Percentiles rank a stretch among this genome's conserved stretches.
Evolutionary conservation across 2,888 invertebrate genomes (phyloP).

Genomic region (Acanthosepion lycidas): DNA sequence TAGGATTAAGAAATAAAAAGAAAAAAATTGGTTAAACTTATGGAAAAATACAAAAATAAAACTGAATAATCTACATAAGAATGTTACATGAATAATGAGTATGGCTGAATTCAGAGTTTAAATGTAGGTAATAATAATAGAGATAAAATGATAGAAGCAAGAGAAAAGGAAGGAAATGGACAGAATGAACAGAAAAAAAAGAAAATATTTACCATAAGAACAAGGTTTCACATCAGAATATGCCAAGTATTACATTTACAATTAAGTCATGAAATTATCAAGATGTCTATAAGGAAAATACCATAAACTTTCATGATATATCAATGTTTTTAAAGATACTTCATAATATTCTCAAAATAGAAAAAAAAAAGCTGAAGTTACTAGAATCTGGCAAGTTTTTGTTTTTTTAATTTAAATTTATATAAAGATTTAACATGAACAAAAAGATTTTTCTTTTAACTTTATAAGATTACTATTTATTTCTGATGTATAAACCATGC

Average conservation of each 20-base stretch:
- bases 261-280: background rate
- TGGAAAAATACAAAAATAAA: background rate
- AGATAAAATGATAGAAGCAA: background rate
- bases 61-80: background rate
- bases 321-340: background rate
- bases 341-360: background rate
- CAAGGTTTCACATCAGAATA: constrained; percentile 3
- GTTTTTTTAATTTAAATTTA: no score
- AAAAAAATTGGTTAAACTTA: background rate
- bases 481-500: background rate
- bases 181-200: background rate
- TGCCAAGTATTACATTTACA: background rate
- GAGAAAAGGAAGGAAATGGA: background rate
- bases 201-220: background rate
- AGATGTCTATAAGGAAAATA: background rate
- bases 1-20: background rate
- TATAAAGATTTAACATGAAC: no score
- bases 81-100: constrained; percentile 33
- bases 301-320: background rate
- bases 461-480: background rate
- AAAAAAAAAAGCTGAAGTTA: background rate
- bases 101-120: background rate
- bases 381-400: background rate
- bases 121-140: background rate
- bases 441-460: background rate